Percentiles rank a stretch among this genome's conserved stretches.
phyloP scores from a whole-genome alignment of 1,140 invertebrate genomes.

The Drosophila seguyi region DNA sequence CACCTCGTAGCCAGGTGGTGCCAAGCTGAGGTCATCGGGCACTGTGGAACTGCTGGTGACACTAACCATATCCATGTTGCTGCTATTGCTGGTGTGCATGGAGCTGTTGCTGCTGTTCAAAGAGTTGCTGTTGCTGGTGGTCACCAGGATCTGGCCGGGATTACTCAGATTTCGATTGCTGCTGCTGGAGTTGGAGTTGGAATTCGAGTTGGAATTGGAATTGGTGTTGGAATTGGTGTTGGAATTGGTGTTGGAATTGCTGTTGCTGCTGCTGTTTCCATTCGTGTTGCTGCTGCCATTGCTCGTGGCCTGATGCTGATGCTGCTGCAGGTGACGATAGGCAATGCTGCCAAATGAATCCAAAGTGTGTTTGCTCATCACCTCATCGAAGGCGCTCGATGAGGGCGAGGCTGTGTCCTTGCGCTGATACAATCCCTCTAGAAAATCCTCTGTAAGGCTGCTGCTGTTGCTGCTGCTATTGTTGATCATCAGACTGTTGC shows the following conservation, averaged over 20 bases:
- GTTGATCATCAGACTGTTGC: constrained; percentile 4
- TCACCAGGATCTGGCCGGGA: constrained; percentile 7
- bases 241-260: constrained; percentile 39
- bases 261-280: constrained; percentile 33
- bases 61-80: constrained; percentile 31
- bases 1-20: constrained; percentile 63
- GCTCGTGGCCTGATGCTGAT: constrained; percentile 42
- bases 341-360: constrained; percentile 80
- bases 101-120: constrained; percentile 66
- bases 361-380: constrained; percentile 71
- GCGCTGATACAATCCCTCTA: constrained; percentile 71
- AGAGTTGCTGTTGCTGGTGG: constrained; percentile 54
- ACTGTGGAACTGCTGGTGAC: constrained; percentile 55
- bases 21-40: constrained; percentile 62
- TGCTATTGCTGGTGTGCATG: constrained; percentile 62
- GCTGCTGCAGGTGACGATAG: constrained; percentile 67
- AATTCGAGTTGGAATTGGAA: constrained; percentile 5
- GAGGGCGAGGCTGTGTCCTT: constrained; percentile 70
- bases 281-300: constrained; percentile 58
- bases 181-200: constrained; percentile 4
- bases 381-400: constrained; percentile 72
- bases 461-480: constrained; percentile 27
- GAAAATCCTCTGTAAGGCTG: constrained; percentile 61
- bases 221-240: constrained; percentile 27
- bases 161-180: constrained; percentile 9